phyloP scores from a whole-genome alignment of 2,888 invertebrate genomes.

The Byasa hedistus region DNA sequence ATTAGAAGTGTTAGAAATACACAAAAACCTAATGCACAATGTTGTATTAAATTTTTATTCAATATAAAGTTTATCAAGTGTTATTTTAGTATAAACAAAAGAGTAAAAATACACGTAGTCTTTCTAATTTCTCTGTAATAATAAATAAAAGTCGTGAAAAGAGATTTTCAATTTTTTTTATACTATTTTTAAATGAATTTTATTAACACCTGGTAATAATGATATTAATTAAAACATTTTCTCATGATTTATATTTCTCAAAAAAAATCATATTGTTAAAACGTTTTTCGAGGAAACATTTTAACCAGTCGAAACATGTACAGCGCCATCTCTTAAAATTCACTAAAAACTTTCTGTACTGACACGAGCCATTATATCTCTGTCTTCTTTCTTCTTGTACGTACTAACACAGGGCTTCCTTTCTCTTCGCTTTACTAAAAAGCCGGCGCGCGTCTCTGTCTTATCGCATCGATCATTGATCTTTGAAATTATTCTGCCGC shows the following conservation, averaged over 20 bases:
- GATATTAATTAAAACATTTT: too few species aligned
- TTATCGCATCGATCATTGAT: slow-evolving; percentile 78
- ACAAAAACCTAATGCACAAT: neutral
- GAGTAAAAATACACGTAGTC: too few species aligned
- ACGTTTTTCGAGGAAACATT: too few species aligned
- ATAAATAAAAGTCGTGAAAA: too few species aligned
- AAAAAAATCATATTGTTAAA: neutral
- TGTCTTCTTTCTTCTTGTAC: slow-evolving; percentile 44
- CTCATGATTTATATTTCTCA: too few species aligned
- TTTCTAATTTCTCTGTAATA: too few species aligned
- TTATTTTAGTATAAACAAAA: neutral
- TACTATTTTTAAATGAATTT: too few species aligned
- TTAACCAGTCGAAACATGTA: neutral
- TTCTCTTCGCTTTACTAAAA: slow-evolving; percentile 46
- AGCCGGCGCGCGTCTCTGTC: slow-evolving; percentile 64
- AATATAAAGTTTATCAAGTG: neutral
- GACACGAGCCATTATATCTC: slow-evolving; percentile 71
- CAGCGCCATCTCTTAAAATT: slow-evolving; percentile 60
- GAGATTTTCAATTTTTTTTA: too few species aligned
- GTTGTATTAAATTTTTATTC: too few species aligned
- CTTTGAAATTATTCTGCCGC: slow-evolving; percentile 55
- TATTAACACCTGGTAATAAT: too few species aligned
- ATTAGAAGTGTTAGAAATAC: neutral
- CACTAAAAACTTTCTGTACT: slow-evolving; percentile 41
- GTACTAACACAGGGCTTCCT: slow-evolving; percentile 42